These are phyloP conservation scores for Xyliphius kryptos DNA, from an alignment of 2,113 vertebrate species.

Conservation along the genomic window DNA sequence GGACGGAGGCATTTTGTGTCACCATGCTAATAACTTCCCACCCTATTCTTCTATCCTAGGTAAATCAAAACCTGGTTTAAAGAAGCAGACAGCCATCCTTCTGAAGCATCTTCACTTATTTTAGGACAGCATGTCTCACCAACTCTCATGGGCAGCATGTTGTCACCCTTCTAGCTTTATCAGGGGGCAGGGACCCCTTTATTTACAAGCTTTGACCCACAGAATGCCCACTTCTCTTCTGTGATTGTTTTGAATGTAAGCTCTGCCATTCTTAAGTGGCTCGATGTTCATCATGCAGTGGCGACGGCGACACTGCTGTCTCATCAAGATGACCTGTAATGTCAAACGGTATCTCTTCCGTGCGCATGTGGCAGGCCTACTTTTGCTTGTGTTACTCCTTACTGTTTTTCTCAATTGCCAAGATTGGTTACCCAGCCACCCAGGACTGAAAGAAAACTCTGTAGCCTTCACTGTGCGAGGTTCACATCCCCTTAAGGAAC, in stretches of 20 bases:
- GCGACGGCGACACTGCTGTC: conserved; percentile 91
- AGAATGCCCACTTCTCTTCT: conserved; percentile 60
- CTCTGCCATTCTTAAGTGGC: conserved; percentile 61
- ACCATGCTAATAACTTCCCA: too few species aligned
- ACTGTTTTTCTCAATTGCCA: conserved; percentile 84
- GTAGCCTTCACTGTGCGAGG: conserved; percentile 84
- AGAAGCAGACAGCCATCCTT: conserved; percentile 30
- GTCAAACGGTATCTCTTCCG: conserved; percentile 88
- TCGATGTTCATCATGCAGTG: conserved; percentile 92
- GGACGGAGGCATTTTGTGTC: too few species aligned
- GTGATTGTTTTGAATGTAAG: conserved; percentile 58
- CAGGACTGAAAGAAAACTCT: conserved; percentile 80
- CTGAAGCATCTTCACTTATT: conserved; percentile 47
- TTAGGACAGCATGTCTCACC: conserved; percentile 45
- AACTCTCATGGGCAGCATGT: conserved; percentile 42
- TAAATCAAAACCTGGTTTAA: conserved; percentile 35
- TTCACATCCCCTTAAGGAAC: conserved; percentile 75
- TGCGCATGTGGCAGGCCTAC: conserved; percentile 81
- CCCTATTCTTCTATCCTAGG: conserved; percentile 47
- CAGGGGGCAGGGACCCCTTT: conserved; percentile 51
- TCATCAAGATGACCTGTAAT: conserved; percentile 93
- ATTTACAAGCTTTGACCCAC: conserved; percentile 56
- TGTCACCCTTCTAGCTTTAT: conserved; percentile 61
- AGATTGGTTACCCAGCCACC: conserved; percentile 82
- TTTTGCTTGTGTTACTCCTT: conserved; percentile 87